Evolutionary conservation across 1,140 invertebrate species (phyloP).

Genomic region (Drosophila lini): DNA sequence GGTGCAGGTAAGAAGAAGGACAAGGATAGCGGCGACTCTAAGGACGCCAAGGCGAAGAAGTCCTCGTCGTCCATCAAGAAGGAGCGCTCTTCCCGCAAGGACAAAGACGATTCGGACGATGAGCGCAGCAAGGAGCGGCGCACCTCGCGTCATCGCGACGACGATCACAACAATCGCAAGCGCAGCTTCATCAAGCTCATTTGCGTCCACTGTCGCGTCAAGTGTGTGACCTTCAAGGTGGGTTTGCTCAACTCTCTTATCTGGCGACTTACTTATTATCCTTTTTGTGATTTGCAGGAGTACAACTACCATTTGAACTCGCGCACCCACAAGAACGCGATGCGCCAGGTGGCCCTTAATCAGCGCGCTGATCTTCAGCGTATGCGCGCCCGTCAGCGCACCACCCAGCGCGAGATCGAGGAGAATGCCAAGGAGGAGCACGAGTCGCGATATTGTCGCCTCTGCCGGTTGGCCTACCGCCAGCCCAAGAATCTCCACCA

Average conservation of each 20-base stretch:
- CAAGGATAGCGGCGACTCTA: conserved; percentile 61
- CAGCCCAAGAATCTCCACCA: conserved; percentile 91
- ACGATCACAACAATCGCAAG: conserved; percentile 75
- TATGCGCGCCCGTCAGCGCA: conserved; percentile 90
- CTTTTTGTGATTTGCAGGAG: conserved; percentile 83
- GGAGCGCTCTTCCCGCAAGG: conserved; percentile 69
- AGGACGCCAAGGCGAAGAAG: conserved; percentile 75
- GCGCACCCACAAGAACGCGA: conserved; percentile 88
- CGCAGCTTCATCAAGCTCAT: conserved; percentile 88
- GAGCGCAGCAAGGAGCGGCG: conserved; percentile 71
- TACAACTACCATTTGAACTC: conserved; percentile 90
- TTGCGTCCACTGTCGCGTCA: conserved; percentile 90
- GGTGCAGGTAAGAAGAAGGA: conserved; percentile 80
- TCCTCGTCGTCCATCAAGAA: conserved; percentile 54
- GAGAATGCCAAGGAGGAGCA: conserved; percentile 88
- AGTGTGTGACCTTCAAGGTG: conserved; percentile 89
- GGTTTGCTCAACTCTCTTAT: conserved; percentile 37
- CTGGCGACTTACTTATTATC: conserved; percentile 21
- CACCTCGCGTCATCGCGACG: conserved; percentile 67
- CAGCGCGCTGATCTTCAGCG: conserved; percentile 89
- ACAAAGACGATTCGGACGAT: conserved; percentile 70
- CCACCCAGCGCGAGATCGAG: conserved; percentile 89
- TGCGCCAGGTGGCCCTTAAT: conserved; percentile 89
- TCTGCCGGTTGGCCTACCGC: conserved; percentile 92
- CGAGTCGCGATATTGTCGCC: conserved; percentile 89